A percentile compares a stretch with the other conserved stretches of the same genome.
Conservation (phyloP, 2,888 invertebrate species). For the Watsonalla binaria region DNA sequence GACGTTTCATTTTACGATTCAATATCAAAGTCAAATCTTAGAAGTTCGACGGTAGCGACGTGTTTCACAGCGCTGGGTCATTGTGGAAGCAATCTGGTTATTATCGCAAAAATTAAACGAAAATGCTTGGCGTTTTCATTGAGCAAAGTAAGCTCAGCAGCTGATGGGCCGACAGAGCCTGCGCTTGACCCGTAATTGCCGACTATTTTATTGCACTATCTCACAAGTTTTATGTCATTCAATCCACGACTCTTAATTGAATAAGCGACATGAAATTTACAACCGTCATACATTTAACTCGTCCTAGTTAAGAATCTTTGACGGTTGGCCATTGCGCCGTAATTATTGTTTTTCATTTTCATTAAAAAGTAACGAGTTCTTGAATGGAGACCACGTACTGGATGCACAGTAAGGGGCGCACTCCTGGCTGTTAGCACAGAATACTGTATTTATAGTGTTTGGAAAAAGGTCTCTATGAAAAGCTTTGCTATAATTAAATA, state of each 20-base stretch:
- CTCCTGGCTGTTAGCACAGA: neutral
- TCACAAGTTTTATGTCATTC: constrained; percentile 74
- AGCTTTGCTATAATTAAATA: neutral
- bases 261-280: constrained; percentile 73
- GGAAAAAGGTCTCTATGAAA: neutral
- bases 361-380: constrained; percentile 11
- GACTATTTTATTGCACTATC: constrained; percentile 71
- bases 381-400: constrained; percentile 2
- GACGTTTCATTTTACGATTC: too few species aligned
- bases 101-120: too few species aligned
- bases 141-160: constrained; percentile 1
- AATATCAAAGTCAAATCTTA: too few species aligned
- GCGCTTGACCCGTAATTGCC: constrained; percentile 67
- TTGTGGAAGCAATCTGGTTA: neutral
- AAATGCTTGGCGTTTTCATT: neutral
- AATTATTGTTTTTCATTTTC: constrained; percentile 18
- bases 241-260: constrained; percentile 74
- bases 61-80: neutral
- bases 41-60: too few species aligned
- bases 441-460: neutral
- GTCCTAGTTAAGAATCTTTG: constrained; percentile 56
- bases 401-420: neutral
- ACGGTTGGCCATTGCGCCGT: constrained; percentile 30
- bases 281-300: constrained; percentile 63
- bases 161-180: constrained; percentile 32